Conservation (phyloP, 2,113 vertebrate species). For the Pseudolaguvia tuberculata region DNA sequence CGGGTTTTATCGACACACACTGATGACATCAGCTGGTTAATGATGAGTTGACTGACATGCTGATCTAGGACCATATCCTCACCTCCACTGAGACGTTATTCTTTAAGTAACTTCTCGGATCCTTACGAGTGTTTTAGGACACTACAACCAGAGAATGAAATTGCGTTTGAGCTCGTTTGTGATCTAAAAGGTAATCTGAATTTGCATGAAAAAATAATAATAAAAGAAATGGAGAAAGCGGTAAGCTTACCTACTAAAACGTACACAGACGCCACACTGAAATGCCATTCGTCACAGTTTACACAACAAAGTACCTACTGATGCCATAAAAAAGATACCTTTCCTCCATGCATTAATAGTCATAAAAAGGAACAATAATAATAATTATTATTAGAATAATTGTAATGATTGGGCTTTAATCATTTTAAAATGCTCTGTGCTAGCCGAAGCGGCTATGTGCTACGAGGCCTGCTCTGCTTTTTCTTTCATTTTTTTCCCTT, state of each 20-base stretch:
- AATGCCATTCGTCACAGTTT: constrained; percentile 45
- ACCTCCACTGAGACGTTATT: neutral
- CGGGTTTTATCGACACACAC: no score
- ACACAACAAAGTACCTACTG: constrained; percentile 49
- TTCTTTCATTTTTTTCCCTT: neutral
- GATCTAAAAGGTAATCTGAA: neutral
- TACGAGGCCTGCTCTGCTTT: constrained; percentile 32
- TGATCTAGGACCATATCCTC: no score
- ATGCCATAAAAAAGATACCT: constrained; percentile 37
- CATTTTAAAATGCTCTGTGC: constrained; percentile 30
- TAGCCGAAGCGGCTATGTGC: constrained; percentile 28
- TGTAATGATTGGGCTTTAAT: constrained; percentile 19
- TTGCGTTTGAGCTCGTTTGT: no score
- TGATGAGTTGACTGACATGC: no score
- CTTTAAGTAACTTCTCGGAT: constrained; percentile 24
- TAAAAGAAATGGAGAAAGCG: constrained; percentile 4
- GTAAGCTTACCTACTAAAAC: neutral
- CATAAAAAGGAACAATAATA: constrained; percentile 31
- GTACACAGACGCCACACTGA: constrained; percentile 1
- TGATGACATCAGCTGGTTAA: no score
- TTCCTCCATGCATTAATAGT: constrained; percentile 38
- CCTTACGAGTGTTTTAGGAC: constrained; percentile 1
- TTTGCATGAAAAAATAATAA: constrained; percentile 4
- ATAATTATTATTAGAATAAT: constrained; percentile 33
- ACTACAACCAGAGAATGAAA: no score